A percentile compares a stretch with the other conserved stretches of the same genome.
Evolutionary conservation across 2,113 vertebrate species (phyloP).

Genomic region (Phoxinus phoxinus): DNA sequence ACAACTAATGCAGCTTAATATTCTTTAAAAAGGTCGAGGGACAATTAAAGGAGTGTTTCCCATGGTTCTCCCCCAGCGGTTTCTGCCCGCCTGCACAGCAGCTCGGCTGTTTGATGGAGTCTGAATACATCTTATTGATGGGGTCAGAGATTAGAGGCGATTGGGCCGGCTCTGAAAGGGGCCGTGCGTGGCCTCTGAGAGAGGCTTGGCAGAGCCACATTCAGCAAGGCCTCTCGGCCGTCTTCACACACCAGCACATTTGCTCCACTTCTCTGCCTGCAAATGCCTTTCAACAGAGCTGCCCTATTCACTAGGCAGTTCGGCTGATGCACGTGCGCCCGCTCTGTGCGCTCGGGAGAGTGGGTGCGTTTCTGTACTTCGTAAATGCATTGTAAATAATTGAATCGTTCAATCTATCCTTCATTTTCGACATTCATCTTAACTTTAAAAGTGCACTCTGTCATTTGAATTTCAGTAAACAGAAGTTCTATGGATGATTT

Average conservation of each 20-base stretch:
- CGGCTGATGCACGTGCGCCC: conserved; percentile 51
- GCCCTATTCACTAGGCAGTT: conserved; percentile 57
- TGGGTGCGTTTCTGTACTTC: not conserved
- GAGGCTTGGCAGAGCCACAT: conserved; percentile 59
- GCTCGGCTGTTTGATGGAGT: conserved; percentile 76
- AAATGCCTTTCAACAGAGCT: conserved; percentile 69
- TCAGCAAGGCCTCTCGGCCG: conserved; percentile 52
- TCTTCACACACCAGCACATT: conserved; percentile 67
- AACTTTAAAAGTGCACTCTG: not conserved
- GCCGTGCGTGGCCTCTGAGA: conserved; percentile 66
- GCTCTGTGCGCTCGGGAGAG: conserved; percentile 19
- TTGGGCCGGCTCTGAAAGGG: conserved; percentile 68
- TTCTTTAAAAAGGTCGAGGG: conserved; percentile 79
- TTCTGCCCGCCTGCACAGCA: conserved; percentile 69
- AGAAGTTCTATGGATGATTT: no score
- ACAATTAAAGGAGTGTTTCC: conserved; percentile 81
- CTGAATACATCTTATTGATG: conserved; percentile 82
- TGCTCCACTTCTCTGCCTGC: conserved; percentile 76
- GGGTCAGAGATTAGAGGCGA: conserved; percentile 80
- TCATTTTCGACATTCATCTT: not conserved
- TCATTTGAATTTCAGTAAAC: not conserved
- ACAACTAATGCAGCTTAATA: conserved; percentile 82
- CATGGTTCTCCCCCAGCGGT: conserved; percentile 75
- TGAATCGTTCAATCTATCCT: no score
- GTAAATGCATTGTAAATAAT: no score